These are phyloP conservation scores for Aporophyla lueneburgensis DNA, from an alignment of 2,888 invertebrate species.

Conservation along the genomic window DNA sequence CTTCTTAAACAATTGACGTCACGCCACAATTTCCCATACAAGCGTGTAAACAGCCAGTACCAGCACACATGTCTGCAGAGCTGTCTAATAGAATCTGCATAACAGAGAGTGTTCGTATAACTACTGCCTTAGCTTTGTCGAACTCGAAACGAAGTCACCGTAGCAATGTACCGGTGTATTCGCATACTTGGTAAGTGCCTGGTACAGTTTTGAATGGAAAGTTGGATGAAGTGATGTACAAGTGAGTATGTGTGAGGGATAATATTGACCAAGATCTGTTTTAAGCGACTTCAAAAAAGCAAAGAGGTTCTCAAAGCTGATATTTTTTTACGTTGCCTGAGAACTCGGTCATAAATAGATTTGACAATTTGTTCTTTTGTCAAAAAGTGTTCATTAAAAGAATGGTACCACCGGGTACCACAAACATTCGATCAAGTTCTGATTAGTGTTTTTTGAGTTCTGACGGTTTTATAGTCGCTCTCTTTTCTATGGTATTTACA, in stretches of 20 bases:
- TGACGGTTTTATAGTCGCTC: no score
- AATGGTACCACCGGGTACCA: no score
- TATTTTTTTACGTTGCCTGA: no score
- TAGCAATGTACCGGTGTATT: slow-evolving; percentile 8
- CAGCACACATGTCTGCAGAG: slow-evolving; percentile 56
- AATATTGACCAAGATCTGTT: no score
- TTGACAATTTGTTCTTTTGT: no score
- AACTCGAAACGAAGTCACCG: slow-evolving; percentile 54
- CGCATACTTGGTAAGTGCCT: slow-evolving; percentile 28
- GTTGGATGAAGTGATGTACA: neutral
- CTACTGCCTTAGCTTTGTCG: slow-evolving; percentile 25
- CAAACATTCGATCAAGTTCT: no score
- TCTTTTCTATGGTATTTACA: no score
- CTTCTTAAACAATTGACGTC: slow-evolving; percentile 29
- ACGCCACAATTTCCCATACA: slow-evolving; percentile 30
- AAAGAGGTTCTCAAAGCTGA: no score
- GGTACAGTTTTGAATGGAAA: slow-evolving; percentile 11
- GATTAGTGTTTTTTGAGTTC: no score
- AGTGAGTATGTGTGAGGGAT: neutral
- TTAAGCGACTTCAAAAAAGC: no score
- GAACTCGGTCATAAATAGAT: no score
- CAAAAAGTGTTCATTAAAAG: no score
- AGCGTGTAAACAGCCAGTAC: slow-evolving; percentile 52
- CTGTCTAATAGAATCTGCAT: slow-evolving; percentile 70
- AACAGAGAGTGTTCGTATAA: slow-evolving; percentile 56